A percentile compares a stretch with the other conserved stretches of the same genome.
These are phyloP conservation scores for Sebastes glaucus DNA, from an alignment of 2,797 vertebrate genomes.

Conservation along the genomic window DNA sequence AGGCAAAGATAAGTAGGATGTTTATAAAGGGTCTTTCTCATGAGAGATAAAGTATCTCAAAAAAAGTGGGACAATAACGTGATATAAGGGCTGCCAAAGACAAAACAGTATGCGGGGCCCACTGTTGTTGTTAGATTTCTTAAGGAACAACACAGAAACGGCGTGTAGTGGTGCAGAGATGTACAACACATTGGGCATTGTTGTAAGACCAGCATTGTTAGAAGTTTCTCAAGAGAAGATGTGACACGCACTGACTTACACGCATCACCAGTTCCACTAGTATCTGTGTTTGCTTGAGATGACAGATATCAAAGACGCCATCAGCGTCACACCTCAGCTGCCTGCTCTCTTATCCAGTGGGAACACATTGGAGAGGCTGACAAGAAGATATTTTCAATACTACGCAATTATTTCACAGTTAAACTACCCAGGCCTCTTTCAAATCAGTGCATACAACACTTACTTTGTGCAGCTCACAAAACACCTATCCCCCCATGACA, in stretches of 20 bases:
- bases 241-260: slow-evolving; percentile 18
- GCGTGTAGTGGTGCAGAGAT: neutral
- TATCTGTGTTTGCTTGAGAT: slow-evolving; percentile 20
- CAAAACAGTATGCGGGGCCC: slow-evolving; percentile 42
- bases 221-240: slow-evolving; percentile 41
- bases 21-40: slow-evolving; percentile 68
- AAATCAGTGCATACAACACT: neutral
- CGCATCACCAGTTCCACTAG: slow-evolving; percentile 13
- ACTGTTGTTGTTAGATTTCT: slow-evolving; percentile 32
- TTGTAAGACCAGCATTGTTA: slow-evolving; percentile 33
- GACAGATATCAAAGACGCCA: slow-evolving; percentile 56
- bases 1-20: slow-evolving; percentile 70
- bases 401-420: slow-evolving; percentile 33
- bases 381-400: slow-evolving; percentile 25
- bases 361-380: slow-evolving; percentile 15
- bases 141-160: slow-evolving; percentile 34
- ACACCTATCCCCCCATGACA: neutral
- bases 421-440: neutral
- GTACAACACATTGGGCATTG: slow-evolving; percentile 21
- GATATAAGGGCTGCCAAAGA: slow-evolving; percentile 53
- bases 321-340: slow-evolving; percentile 38
- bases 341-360: slow-evolving; percentile 36
- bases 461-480: neutral
- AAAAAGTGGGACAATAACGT: slow-evolving; percentile 54
- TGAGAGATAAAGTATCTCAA: slow-evolving; percentile 66